Evolutionary conservation across 2,113 vertebrate species (phyloP).

Genomic region (Brachyistius frenatus): DNA sequence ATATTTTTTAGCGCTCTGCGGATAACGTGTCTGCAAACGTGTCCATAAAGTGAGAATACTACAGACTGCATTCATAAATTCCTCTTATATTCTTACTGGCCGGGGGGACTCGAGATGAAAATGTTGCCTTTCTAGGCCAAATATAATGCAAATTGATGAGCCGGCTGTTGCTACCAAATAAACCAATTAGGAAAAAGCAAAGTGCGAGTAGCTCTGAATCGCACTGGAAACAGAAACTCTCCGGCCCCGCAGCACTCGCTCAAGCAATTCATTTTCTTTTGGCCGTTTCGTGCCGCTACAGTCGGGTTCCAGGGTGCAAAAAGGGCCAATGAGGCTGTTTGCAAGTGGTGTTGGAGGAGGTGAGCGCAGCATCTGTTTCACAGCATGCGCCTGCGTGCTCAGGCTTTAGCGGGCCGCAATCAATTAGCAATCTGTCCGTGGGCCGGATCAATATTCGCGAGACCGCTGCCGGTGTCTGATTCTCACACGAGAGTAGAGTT

Average conservation of each 20-base stretch:
- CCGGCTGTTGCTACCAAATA: conserved; percentile 15
- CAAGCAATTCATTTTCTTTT: conserved; percentile 42
- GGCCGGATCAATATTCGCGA: conserved; percentile 42
- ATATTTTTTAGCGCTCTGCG: not conserved
- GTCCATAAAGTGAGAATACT: not conserved
- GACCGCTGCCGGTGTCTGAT: not conserved
- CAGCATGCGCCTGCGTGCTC: conserved; percentile 51
- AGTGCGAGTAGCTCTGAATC: conserved; percentile 27
- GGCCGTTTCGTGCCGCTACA: conserved; percentile 8
- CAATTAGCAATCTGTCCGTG: conserved; percentile 5
- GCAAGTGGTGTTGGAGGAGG: conserved; percentile 36
- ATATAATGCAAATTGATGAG: conserved; percentile 39
- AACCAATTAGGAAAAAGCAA: conserved; percentile 33
- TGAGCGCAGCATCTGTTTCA: conserved; percentile 59
- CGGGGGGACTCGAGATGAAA: not conserved
- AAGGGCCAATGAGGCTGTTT: conserved; percentile 49
- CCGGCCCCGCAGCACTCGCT: not conserved
- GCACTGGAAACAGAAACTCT: conserved; percentile 2
- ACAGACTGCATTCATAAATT: not conserved
- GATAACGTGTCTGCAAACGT: not conserved
- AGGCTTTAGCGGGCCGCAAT: conserved; percentile 25
- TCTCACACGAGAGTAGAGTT: not conserved
- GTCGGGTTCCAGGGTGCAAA: conserved; percentile 40
- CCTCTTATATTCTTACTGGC: not conserved
- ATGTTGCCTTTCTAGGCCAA: not conserved